Evolutionary conservation across 2,888 invertebrate genomes (phyloP), one percentile per base, ranked within the genome.

Genomic region (Volucella inanis): DNA sequence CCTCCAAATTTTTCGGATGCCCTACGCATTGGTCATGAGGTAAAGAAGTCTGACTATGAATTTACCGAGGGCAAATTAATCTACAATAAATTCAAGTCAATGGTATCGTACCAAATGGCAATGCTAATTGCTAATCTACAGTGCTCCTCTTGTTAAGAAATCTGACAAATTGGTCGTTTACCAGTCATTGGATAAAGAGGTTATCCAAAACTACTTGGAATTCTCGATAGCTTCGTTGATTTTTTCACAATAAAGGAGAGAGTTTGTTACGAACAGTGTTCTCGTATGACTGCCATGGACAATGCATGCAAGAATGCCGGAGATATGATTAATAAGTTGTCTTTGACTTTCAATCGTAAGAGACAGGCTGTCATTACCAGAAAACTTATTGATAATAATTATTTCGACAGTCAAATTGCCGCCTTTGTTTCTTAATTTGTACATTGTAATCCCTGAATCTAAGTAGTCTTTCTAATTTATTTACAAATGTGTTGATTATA

Each of bases 201-300:
- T 98, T 0, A 93, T 99, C 86, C 96, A 97, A 90, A 96, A 96
- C 89, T 99, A 99, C 93, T 94, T 98, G 93, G 99, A 99, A 93
- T 99, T 98, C 93, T 97, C 98, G 0, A 93, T 99, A 87, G 97
- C 98, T 3, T 97, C 98, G 55, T 93, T 99, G 89, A 92, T 99
- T 77, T 99, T 95, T 99, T 97, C 93, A 95, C 98, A 0, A 94
- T 99, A 95, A 99, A 99, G 93, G 99, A 99, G 91, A 96, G 97
- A 68, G 98, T 99, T 8, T 98, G 98, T 93, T 98, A 98, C 81
- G 99, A 99, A 92, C 99, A 99, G 93, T 98, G 98, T 43, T 97
- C 99, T 55, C 95, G 99, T 87, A 99, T 99, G 99, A 98, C 99
- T 80, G 98, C 99, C 90, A 99, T 99, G 99, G 99, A 99, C 93